These are phyloP conservation scores for Balearica regulorum DNA, from an alignment of 2,797 vertebrate genomes.

Conservation along the genomic window DNA sequence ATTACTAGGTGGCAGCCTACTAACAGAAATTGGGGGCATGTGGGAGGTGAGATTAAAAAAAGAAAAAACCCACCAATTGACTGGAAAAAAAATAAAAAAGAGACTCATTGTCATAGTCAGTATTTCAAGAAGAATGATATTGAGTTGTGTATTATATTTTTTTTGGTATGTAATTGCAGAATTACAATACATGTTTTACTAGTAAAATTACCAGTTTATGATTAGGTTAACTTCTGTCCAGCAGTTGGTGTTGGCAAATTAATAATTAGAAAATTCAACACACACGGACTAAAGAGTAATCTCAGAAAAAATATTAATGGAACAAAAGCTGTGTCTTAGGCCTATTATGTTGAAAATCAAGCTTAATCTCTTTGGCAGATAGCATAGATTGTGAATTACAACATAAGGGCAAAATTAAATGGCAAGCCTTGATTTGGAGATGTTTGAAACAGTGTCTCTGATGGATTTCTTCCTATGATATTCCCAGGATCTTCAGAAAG, in stretches of 20 bases:
- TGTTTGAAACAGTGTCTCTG: neutral
- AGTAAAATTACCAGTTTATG: neutral
- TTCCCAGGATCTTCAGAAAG: neutral
- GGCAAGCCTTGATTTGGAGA: neutral
- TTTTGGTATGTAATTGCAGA: neutral
- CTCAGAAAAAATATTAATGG: neutral
- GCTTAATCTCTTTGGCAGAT: neutral
- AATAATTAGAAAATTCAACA: neutral
- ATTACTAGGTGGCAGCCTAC: neutral
- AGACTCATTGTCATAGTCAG: neutral
- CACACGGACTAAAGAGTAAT: neutral
- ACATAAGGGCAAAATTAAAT: neutral
- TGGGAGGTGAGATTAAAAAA: neutral
- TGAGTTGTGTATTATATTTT: neutral
- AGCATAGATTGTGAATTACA: neutral
- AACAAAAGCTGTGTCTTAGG: neutral
- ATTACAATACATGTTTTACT: neutral
- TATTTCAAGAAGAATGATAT: neutral
- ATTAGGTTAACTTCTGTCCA: neutral
- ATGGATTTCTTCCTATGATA: neutral
- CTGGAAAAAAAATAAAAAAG: neutral
- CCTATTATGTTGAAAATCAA: neutral
- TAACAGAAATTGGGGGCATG: neutral
- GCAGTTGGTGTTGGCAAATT: neutral
- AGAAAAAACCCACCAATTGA: neutral